Evolutionary conservation across 2,888 invertebrate species (phyloP).

Genomic region (Liodrosophila aerea): DNA sequence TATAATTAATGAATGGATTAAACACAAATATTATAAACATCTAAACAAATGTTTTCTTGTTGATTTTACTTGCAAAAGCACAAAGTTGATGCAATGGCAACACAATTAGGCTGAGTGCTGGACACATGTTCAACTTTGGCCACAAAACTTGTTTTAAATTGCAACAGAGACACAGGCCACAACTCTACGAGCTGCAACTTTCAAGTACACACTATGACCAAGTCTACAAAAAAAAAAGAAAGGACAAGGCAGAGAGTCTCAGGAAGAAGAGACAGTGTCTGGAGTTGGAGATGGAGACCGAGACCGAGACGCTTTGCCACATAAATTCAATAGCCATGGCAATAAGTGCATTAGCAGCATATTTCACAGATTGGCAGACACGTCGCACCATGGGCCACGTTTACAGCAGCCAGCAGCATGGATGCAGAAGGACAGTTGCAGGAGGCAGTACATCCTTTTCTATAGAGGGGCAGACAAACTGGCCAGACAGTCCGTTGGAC

Average conservation of each 20-base stretch:
- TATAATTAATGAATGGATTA: too few species aligned
- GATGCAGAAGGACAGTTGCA: conserved; percentile 1
- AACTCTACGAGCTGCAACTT: conserved; percentile 6
- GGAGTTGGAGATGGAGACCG: neutral
- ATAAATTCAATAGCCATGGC: conserved; percentile 73
- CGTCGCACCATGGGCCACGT: conserved; percentile 61
- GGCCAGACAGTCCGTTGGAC: conserved; percentile 43
- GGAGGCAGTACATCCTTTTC: too few species aligned
- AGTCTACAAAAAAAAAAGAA: neutral
- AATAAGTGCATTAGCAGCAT: conserved; percentile 77
- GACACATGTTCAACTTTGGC: conserved; percentile 35
- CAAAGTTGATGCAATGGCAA: conserved; percentile 40
- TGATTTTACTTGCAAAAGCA: conserved; percentile 12
- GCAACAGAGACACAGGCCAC: conserved; percentile 29
- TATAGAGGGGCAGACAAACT: conserved; percentile 6
- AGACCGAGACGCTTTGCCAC: conserved; percentile 55
- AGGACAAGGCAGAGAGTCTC: conserved; percentile 1
- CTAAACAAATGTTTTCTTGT: neutral
- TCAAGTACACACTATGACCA: neutral
- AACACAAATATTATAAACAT: too few species aligned
- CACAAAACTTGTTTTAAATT: conserved; percentile 52
- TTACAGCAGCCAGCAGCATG: conserved; percentile 15
- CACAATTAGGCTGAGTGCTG: conserved; percentile 65
- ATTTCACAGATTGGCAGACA: conserved; percentile 77
- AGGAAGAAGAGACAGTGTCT: too few species aligned